Conservation (phyloP, 2,113 vertebrate genomes). For the Neolamprologus sp. region DNA sequence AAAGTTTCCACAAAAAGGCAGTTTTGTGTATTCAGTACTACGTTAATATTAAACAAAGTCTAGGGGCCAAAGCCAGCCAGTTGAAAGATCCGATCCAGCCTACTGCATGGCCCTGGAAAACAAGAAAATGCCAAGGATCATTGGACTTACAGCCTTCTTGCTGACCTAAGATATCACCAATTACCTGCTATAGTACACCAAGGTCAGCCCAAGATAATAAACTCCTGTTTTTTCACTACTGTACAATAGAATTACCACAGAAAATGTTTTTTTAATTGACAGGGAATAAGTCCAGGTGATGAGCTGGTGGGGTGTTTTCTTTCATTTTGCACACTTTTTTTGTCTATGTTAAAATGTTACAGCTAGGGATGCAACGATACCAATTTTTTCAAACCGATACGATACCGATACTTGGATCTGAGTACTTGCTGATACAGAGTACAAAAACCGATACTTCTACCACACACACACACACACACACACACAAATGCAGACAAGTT, state of each 20-base stretch:
- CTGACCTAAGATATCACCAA: not conserved
- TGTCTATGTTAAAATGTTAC: not conserved
- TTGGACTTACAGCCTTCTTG: fast-evolving
- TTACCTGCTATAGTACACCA: not conserved
- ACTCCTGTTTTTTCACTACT: not conserved
- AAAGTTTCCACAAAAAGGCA: not conserved
- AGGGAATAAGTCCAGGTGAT: not conserved
- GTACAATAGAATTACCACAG: not conserved
- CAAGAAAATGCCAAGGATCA: not conserved
- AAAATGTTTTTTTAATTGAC: not conserved
- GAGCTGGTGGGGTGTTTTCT: not conserved
- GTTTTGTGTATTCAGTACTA: not conserved
- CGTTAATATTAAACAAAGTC: not conserved
- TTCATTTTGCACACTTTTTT: not conserved
- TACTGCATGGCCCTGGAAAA: not conserved
- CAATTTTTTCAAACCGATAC: too few relatives aligned
- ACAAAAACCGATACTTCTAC: too few relatives aligned
- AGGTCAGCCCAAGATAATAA: not conserved
- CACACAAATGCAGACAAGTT: too few relatives aligned
- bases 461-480: too few relatives aligned
- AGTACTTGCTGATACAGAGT: too few relatives aligned
- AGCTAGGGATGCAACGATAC: not conserved
- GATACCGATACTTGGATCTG: too few relatives aligned
- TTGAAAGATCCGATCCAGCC: not conserved
- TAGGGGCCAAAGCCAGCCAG: not conserved